Conservation (phyloP, 2,888 invertebrate genomes). For the Drepanosiphum platanoidis region DNA sequence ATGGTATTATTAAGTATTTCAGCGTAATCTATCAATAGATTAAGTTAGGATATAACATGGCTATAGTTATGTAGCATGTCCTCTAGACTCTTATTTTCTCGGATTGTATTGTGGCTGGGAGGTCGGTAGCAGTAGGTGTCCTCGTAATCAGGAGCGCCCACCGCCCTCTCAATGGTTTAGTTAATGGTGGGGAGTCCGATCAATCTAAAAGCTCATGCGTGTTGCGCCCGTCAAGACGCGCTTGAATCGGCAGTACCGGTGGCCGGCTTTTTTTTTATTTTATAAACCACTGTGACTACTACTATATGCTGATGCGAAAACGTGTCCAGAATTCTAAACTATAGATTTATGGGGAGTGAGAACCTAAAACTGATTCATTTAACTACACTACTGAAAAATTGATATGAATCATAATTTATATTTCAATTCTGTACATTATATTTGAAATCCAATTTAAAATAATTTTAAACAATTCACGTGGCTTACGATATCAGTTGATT, state of each 20-base stretch:
- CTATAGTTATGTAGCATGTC: neutral
- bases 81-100: conserved; percentile 40
- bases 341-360: neutral
- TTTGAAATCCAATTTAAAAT: neutral
- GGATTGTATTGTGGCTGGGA: conserved; percentile 14
- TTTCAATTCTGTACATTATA: too few species aligned
- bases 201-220: conserved; percentile 61
- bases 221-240: conserved; percentile 51
- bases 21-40: neutral
- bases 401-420: neutral
- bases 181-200: conserved; percentile 59
- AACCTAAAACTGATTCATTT: neutral
- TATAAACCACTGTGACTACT: neutral
- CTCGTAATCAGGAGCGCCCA: conserved; percentile 53
- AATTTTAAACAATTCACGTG: too few species aligned
- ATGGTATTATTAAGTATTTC: neutral
- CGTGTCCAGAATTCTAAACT: neutral
- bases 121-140: conserved; percentile 44
- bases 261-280: conserved; percentile 29
- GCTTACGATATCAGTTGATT: too few species aligned
- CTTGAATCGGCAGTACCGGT: conserved; percentile 42
- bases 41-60: neutral
- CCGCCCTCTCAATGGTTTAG: conserved; percentile 51
- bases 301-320: neutral
- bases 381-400: neutral